phyloP scores from a whole-genome alignment of 2,797 vertebrate species.

The Xiphophorus birchmanni region DNA sequence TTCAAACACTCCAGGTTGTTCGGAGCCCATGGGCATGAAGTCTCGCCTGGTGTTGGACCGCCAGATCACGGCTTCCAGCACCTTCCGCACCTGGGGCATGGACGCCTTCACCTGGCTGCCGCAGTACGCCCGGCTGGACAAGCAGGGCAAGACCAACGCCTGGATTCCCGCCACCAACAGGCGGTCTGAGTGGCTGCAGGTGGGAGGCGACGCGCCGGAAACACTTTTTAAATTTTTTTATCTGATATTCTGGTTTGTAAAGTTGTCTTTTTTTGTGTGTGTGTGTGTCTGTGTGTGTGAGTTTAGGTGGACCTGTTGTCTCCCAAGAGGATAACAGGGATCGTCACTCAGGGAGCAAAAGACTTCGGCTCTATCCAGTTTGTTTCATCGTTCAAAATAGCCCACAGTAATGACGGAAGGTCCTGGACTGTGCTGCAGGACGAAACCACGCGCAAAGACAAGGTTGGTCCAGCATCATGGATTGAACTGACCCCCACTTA shows the following conservation, averaged over 20 bases:
- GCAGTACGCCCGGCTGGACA: conserved; percentile 91
- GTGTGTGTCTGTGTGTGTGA: conserved; percentile 12
- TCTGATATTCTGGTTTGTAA: conserved; percentile 1
- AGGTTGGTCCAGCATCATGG: conserved; percentile 75
- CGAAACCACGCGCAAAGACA: conserved; percentile 74
- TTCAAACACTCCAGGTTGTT: conserved; percentile 93
- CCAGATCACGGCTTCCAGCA: conserved; percentile 91
- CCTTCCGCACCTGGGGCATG: conserved; percentile 91
- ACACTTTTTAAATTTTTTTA: background rate
- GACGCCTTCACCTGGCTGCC: conserved; percentile 91
- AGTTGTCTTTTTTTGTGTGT: background rate
- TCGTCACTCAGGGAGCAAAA: conserved; percentile 96
- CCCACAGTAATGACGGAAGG: conserved; percentile 85
- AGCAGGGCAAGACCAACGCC: conserved; percentile 94
- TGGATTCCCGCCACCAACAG: conserved; percentile 87
- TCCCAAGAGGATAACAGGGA: conserved; percentile 87
- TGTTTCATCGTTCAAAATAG: conserved; percentile 89
- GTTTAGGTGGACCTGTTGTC: conserved; percentile 87
- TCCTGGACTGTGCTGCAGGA: conserved; percentile 87
- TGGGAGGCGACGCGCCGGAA: conserved; percentile 45
- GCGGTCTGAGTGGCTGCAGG: conserved; percentile 93
- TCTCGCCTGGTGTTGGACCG: conserved; percentile 84
- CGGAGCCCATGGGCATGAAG: conserved; percentile 93
- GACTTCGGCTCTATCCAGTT: conserved; percentile 95
- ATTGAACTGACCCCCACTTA: too few species aligned